Conservation (phyloP, 2,888 invertebrate species). For the Urechis unicinctus region DNA sequence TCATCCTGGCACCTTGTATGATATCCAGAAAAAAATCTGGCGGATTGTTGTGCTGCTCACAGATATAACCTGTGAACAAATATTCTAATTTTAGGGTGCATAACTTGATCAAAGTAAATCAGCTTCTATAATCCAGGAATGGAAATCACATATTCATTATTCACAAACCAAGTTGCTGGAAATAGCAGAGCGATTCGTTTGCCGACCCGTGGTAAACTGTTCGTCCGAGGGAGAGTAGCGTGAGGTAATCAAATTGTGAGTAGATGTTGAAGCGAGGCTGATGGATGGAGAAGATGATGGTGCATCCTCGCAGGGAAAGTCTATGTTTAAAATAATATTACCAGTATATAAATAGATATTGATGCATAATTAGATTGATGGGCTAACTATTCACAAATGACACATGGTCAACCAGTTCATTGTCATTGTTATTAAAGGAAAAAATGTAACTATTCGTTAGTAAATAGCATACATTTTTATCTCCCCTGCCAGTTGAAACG, state of each 20-base stretch:
- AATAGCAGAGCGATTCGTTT: slow-evolving; percentile 30
- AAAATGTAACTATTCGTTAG: too few species aligned
- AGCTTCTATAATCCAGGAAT: too few species aligned
- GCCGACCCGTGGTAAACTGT: slow-evolving; percentile 41
- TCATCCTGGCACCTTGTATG: too few species aligned
- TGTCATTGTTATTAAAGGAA: too few species aligned
- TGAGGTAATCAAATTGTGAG: slow-evolving; percentile 41
- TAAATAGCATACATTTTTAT: too few species aligned
- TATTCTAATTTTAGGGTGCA: background rate
- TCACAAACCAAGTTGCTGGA: background rate
- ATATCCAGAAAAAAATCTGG: slow-evolving; percentile 49
- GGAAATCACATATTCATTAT: background rate
- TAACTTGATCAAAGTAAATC: too few species aligned
- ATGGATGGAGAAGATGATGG: slow-evolving; percentile 49
- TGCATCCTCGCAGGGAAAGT: slow-evolving; percentile 37
- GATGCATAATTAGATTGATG: background rate
- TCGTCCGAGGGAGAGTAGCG: slow-evolving; percentile 37
- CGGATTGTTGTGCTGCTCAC: slow-evolving; percentile 47
- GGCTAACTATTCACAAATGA: too few species aligned
- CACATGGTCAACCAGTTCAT: background rate
- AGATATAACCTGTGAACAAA: slow-evolving; percentile 33
- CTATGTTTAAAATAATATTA: slow-evolving; percentile 20
- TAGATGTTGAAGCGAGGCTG: slow-evolving; percentile 48
- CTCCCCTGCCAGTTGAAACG: too few species aligned
- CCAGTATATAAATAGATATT: background rate